phyloP scores from a whole-genome alignment of 2,113 vertebrate genomes.

The Anhinga anhinga region DNA sequence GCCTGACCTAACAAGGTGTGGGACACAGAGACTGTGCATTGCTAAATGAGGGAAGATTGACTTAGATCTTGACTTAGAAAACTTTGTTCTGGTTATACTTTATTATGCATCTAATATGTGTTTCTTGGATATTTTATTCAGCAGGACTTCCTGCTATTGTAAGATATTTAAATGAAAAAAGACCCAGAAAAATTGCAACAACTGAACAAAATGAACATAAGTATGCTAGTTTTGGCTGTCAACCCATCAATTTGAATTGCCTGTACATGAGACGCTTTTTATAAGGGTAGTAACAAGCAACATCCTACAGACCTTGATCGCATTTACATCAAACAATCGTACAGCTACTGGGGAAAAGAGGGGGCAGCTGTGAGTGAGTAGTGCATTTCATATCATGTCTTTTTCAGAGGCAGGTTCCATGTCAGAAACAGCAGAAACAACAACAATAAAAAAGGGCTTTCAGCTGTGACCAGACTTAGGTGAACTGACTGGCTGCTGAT shows the following conservation, averaged over 20 bases:
- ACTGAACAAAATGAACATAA: neutral
- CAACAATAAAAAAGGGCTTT: neutral
- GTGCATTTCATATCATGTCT: neutral
- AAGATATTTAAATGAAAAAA: constrained; percentile 16
- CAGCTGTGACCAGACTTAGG: neutral
- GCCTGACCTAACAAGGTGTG: neutral
- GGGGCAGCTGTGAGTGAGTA: neutral
- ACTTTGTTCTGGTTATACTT: neutral
- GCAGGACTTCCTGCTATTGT: neutral
- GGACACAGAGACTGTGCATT: neutral
- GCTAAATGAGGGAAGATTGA: neutral
- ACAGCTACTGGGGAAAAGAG: neutral
- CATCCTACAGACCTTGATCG: neutral
- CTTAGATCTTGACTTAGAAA: neutral
- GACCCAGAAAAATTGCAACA: neutral
- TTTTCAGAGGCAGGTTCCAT: neutral
- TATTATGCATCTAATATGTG: neutral
- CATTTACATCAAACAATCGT: neutral
- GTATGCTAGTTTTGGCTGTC: neutral
- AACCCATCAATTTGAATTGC: neutral
- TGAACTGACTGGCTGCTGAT: neutral
- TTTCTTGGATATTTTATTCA: neutral
- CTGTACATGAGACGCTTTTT: neutral
- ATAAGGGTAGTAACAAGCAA: neutral
- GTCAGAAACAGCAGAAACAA: neutral